Evolutionary conservation across 2,888 invertebrate genomes (phyloP).

Genomic region (Leptothorax acervorum): DNA sequence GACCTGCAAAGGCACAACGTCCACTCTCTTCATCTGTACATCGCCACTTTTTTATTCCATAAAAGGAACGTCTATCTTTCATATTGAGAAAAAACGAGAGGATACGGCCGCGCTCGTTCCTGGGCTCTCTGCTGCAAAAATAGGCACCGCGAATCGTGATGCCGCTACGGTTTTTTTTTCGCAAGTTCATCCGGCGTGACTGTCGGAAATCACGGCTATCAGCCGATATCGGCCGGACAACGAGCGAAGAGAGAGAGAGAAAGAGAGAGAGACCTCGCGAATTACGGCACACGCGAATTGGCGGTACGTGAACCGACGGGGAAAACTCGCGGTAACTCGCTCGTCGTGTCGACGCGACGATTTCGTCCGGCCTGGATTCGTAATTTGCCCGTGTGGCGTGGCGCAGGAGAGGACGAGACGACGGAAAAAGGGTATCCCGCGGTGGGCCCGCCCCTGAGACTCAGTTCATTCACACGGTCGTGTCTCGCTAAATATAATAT

Average conservation of each 20-base stretch:
- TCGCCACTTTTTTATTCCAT: not conserved
- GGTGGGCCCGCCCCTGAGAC: constrained; percentile 76
- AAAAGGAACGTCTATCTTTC: not conserved
- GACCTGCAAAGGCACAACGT: not conserved
- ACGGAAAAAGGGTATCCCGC: constrained; percentile 28
- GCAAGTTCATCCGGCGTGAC: not conserved
- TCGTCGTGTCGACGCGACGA: not conserved
- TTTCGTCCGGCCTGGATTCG: not conserved
- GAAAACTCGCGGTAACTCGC: no score
- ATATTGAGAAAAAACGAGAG: no score
- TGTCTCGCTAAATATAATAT: constrained; percentile 83
- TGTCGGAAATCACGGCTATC: constrained; percentile 3
- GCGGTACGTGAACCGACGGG: no score
- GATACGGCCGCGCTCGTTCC: no score
- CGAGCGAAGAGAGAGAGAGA: no score
- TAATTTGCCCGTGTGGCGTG: not conserved
- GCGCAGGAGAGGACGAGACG: not conserved
- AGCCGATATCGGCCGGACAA: not conserved
- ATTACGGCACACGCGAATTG: not conserved
- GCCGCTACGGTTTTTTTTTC: constrained; percentile 9
- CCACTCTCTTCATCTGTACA: not conserved
- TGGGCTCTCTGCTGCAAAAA: not conserved
- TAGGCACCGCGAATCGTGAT: not conserved
- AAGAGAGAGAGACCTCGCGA: no score
- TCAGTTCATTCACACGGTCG: constrained; percentile 84